Percentiles rank a stretch among this genome's conserved stretches.
Conservation (phyloP, 2,797 vertebrate genomes). For the Sebastes trivittatus region DNA sequence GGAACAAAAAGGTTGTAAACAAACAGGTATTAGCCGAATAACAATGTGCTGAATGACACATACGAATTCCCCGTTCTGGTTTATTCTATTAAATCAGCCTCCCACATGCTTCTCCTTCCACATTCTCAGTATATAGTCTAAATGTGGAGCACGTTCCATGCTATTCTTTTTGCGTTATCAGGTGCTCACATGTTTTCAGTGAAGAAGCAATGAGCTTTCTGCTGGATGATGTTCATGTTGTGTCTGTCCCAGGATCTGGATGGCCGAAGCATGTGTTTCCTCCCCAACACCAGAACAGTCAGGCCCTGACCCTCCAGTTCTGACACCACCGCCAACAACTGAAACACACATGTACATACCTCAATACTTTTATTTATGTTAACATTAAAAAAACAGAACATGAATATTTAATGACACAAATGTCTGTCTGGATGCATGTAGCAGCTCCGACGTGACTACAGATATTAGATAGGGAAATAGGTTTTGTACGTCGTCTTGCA, state of each 20-base stretch:
- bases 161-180: background rate
- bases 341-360: slow-evolving; percentile 23
- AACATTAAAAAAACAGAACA: background rate
- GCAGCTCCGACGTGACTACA: background rate
- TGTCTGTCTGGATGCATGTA: background rate
- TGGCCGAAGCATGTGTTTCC: slow-evolving; percentile 90
- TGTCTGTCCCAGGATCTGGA: slow-evolving; percentile 80
- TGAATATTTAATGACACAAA: background rate
- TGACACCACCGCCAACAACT: slow-evolving; percentile 88
- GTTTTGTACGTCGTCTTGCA: slow-evolving; percentile 19
- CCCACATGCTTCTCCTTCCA: background rate
- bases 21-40: background rate
- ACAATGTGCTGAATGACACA: background rate
- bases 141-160: background rate
- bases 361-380: background rate
- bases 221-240: slow-evolving; percentile 85
- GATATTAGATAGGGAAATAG: background rate
- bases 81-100: background rate
- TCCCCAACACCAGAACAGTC: slow-evolving; percentile 89
- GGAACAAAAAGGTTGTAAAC: background rate
- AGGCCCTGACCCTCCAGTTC: slow-evolving; percentile 80
- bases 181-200: slow-evolving; percentile 91
- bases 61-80: background rate
- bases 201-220: slow-evolving; percentile 93
- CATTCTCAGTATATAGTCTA: background rate